A percentile compares a stretch with the other conserved stretches of the same genome.
These are phyloP conservation scores for Capitella teleta DNA, from an alignment of 1,140 invertebrate species.

Conservation along the genomic window DNA sequence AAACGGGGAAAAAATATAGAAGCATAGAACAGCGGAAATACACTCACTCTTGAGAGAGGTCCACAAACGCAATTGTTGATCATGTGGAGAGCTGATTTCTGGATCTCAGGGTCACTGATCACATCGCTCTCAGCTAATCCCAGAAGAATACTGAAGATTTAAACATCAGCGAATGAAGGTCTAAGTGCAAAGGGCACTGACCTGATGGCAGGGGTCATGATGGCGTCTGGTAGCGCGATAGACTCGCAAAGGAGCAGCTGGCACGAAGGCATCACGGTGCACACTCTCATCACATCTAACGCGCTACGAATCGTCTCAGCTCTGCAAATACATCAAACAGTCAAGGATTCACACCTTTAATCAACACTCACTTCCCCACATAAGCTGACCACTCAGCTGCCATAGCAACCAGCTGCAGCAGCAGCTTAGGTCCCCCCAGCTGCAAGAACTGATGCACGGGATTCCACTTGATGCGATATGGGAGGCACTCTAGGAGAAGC, in stretches of 20 bases:
- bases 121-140: conserved; percentile 83
- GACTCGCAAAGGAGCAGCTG: conserved; percentile 69
- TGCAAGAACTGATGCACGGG: conserved; percentile 76
- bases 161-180: too few species aligned
- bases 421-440: conserved; percentile 68
- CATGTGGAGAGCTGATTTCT: conserved; percentile 75
- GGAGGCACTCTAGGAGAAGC: conserved; percentile 62
- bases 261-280: conserved; percentile 76
- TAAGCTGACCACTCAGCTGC: conserved; percentile 80
- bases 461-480: conserved; percentile 60
- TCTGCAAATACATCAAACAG: conserved; percentile 37
- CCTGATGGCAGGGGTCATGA: conserved; percentile 28
- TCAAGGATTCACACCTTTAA: neutral
- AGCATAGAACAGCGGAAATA: neutral
- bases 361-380: conserved; percentile 56
- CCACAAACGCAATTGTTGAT: conserved; percentile 88
- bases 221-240: conserved; percentile 44
- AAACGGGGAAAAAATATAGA: neutral
- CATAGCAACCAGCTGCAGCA: conserved; percentile 76
- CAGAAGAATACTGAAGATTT: conserved; percentile 49
- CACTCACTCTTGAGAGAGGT: conserved; percentile 61
- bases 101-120: conserved; percentile 75
- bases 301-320: conserved; percentile 80
- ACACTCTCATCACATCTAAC: conserved; percentile 78
- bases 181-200: conserved; percentile 13